phyloP scores from a whole-genome alignment of 2,113 vertebrate species.

The Archocentrus centrarchus region DNA sequence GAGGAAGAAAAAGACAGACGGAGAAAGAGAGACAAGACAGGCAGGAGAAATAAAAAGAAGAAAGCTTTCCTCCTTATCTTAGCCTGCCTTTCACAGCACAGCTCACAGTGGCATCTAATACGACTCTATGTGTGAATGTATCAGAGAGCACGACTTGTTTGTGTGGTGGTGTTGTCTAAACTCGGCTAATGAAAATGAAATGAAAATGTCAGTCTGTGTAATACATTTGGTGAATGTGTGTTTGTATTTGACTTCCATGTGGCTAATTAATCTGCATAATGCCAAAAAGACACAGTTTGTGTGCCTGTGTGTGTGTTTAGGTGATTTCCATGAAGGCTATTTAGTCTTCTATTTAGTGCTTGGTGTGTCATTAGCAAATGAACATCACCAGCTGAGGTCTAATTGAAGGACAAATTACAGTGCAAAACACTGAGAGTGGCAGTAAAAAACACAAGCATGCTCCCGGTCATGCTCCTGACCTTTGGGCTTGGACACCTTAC shows the following conservation, averaged over 20 bases:
- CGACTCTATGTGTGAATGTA: constrained; percentile 7
- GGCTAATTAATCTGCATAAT: background rate
- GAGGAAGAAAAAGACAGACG: constrained; percentile 25
- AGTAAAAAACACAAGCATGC: background rate
- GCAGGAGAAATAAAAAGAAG: constrained; percentile 9
- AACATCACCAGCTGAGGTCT: background rate
- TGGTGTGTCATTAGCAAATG: background rate
- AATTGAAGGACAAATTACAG: background rate
- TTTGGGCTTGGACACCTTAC: background rate
- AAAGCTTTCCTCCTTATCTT: constrained; percentile 63
- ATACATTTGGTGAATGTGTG: background rate
- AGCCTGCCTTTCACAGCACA: constrained; percentile 47
- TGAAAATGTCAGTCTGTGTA: background rate
- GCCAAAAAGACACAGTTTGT: background rate
- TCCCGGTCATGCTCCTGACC: background rate
- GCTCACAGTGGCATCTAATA: constrained; percentile 45
- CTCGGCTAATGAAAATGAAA: background rate
- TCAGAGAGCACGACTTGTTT: constrained; percentile 3
- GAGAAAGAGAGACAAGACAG: constrained; percentile 33
- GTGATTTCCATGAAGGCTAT: background rate
- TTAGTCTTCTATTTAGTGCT: background rate
- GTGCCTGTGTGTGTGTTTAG: background rate
- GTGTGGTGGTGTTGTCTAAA: background rate
- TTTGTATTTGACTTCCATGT: background rate
- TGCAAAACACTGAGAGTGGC: background rate